Evolutionary conservation across 2,797 vertebrate genomes (phyloP).

Genomic region (Artibeus lituratus): DNA sequence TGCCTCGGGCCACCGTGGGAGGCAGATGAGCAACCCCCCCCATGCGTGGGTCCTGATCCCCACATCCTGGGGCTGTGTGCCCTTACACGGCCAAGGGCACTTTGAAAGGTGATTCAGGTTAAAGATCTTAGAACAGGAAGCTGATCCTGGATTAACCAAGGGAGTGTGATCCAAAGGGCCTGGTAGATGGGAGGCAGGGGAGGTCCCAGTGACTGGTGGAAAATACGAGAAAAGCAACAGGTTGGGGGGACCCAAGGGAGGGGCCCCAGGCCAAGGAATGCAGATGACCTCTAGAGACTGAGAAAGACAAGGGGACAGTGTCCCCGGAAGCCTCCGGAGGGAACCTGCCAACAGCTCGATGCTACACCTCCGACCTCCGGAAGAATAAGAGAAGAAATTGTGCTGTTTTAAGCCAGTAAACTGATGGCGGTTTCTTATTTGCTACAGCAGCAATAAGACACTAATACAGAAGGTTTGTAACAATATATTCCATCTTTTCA

Average conservation of each 20-base stretch:
- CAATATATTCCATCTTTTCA: neutral
- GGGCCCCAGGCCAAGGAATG: neutral
- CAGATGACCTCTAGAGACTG: neutral
- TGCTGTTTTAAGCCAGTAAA: neutral
- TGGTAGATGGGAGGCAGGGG: neutral
- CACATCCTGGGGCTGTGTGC: neutral
- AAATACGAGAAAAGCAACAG: neutral
- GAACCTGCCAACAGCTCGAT: neutral
- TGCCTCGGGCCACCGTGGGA: neutral
- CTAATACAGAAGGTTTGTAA: neutral
- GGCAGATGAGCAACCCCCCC: neutral
- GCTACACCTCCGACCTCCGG: neutral
- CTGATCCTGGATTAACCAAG: neutral
- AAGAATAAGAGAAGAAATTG: neutral
- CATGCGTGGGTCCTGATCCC: no score
- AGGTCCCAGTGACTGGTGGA: neutral
- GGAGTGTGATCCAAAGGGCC: no score
- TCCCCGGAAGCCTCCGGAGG: neutral
- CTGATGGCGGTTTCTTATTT: no score
- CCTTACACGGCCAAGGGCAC: neutral
- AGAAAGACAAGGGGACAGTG: neutral
- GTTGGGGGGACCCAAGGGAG: no score
- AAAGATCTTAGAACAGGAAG: neutral
- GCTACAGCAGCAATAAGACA: neutral
- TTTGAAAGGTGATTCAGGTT: neutral